Evolutionary conservation across 2,113 vertebrate species (phyloP).

Genomic region (Chaetodon trifascialis): DNA sequence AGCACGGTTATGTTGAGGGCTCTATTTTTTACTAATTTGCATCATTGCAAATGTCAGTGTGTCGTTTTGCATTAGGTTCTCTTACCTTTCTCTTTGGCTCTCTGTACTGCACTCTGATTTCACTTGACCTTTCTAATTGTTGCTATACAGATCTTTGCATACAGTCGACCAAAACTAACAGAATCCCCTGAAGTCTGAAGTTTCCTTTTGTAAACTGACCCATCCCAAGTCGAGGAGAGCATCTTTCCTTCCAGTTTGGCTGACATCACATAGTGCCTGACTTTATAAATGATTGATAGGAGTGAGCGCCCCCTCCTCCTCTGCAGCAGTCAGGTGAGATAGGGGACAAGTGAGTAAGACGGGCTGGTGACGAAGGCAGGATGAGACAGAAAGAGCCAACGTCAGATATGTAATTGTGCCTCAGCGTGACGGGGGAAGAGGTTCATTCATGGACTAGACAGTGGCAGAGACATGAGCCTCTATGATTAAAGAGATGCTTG

Average conservation of each 20-base stretch:
- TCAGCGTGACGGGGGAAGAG: conserved; percentile 4
- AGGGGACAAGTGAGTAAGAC: conserved; percentile 11
- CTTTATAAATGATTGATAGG: conserved; percentile 68
- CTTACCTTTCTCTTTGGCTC: not conserved
- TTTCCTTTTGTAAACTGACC: conserved; percentile 34
- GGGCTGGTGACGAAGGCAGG: not conserved
- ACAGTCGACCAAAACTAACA: not conserved
- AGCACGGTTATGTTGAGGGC: not conserved
- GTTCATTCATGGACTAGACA: conserved; percentile 27
- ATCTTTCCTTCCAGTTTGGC: conserved; percentile 23
- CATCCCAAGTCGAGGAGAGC: conserved; percentile 16
- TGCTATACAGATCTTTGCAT: not conserved
- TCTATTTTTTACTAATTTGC: not conserved
- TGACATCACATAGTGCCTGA: conserved; percentile 43
- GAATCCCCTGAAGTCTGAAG: conserved; percentile 1
- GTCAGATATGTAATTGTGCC: conserved; percentile 20
- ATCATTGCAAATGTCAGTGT: not conserved
- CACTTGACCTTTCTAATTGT: conserved; percentile 6
- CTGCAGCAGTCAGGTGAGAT: conserved; percentile 23
- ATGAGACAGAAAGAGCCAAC: conserved; percentile 4
- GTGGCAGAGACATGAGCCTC: conserved; percentile 31
- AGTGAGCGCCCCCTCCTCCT: conserved; percentile 6
- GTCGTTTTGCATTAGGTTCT: not conserved
- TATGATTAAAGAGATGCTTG: conserved; percentile 60
- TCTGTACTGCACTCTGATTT: not conserved